These are phyloP conservation scores for Pycnonotus jocosus DNA, from an alignment of 2,113 vertebrate species.

Conservation along the genomic window DNA sequence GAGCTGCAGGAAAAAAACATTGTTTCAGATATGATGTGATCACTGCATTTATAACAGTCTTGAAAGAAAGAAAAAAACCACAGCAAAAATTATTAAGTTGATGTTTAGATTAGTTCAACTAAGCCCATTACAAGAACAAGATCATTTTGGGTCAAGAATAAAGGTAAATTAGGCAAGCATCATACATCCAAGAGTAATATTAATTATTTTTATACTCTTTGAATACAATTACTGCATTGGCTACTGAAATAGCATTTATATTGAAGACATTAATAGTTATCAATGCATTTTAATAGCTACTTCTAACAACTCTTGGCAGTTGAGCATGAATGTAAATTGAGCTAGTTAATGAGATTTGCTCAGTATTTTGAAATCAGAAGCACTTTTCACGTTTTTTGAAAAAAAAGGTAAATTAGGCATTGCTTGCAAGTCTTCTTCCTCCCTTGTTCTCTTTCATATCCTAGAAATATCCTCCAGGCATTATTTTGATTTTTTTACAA, in stretches of 20 bases:
- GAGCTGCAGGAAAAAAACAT: background rate
- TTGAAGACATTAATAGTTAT: background rate
- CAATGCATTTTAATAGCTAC: background rate
- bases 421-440: background rate
- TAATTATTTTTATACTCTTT: background rate
- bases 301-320: background rate
- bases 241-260: background rate
- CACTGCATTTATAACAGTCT: background rate
- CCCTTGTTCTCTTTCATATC: background rate
- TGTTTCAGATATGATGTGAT: background rate
- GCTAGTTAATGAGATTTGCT: background rate
- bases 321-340: background rate
- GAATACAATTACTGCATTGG: background rate
- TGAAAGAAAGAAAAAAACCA: background rate
- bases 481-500: background rate
- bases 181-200: background rate
- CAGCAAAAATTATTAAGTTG: background rate
- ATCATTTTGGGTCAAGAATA: background rate
- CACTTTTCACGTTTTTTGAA: background rate
- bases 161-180: no score
- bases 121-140: background rate
- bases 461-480: background rate
- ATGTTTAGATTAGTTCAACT: background rate
- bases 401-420: background rate
- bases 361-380: background rate